These are phyloP conservation scores for Altica lythri DNA, from an alignment of 2,888 invertebrate genomes.

Conservation along the genomic window DNA sequence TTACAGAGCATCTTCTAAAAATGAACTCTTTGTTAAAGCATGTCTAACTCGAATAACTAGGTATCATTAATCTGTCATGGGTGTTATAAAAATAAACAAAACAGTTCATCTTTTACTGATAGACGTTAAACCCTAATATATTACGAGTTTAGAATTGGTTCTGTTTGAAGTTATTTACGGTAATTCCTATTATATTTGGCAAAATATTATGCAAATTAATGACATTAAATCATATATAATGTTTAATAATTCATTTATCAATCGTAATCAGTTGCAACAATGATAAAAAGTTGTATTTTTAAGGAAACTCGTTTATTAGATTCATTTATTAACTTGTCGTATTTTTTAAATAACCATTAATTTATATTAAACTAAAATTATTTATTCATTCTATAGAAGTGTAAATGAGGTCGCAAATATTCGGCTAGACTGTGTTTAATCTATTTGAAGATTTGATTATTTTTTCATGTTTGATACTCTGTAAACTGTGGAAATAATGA, in stretches of 20 bases:
- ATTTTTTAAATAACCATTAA: too few species aligned
- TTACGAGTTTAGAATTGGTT: too few species aligned
- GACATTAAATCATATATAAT: too few species aligned
- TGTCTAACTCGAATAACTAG: conserved; percentile 11
- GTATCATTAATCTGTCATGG: conserved; percentile 21
- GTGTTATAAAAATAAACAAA: conserved; percentile 16
- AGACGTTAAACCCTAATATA: neutral
- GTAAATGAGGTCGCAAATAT: conserved; percentile 1
- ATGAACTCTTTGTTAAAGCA: conserved; percentile 12
- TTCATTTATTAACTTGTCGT: neutral
- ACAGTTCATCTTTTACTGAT: conserved; percentile 8
- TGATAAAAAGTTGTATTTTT: too few species aligned
- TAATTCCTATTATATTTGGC: too few species aligned
- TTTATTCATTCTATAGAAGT: neutral
- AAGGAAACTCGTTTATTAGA: too few species aligned
- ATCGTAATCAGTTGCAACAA: too few species aligned
- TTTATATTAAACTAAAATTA: too few species aligned
- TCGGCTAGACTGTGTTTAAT: conserved; percentile 1
- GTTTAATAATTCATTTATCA: too few species aligned
- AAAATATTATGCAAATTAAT: too few species aligned
- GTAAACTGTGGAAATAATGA: conserved; percentile 25
- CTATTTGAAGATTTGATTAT: neutral
- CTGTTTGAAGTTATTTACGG: too few species aligned
- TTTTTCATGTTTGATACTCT: conserved; percentile 16
- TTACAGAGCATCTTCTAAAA: too few species aligned